Evolutionary conservation across 2,888 invertebrate genomes (phyloP).

Genomic region (Timema cristinae): DNA sequence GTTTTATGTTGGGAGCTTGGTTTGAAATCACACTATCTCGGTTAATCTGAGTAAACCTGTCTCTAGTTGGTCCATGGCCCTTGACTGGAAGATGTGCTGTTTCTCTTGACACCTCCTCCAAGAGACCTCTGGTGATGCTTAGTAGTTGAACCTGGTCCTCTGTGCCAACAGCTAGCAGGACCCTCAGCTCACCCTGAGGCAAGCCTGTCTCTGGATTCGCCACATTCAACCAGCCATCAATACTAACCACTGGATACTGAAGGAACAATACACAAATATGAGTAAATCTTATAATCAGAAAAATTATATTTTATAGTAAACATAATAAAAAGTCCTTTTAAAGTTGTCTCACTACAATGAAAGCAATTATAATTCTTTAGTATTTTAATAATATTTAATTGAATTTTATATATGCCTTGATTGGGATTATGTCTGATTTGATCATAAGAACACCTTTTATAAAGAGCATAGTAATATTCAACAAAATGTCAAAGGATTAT

Average conservation of each 20-base stretch:
- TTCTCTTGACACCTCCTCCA: neutral
- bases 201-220: slow-evolving; percentile 45
- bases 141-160: slow-evolving; percentile 51
- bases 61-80: too few species aligned
- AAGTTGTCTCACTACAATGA: neutral
- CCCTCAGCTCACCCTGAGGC: slow-evolving; percentile 52
- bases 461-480: too few species aligned
- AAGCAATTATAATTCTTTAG: too few species aligned
- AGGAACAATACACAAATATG: neutral
- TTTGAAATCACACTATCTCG: too few species aligned
- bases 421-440: too few species aligned
- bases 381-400: too few species aligned
- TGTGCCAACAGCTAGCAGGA: slow-evolving; percentile 57
- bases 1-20: too few species aligned
- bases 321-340: neutral
- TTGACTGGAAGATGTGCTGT: too few species aligned
- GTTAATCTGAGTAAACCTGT: too few species aligned
- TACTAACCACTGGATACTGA: slow-evolving; percentile 56
- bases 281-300: neutral
- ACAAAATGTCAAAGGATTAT: too few species aligned
- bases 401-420: too few species aligned
- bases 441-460: too few species aligned
- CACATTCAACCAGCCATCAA: slow-evolving; percentile 57
- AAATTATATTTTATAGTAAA: neutral
- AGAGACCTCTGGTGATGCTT: neutral